Base-by-base conservation (phyloP, 2,113 vertebrate genomes). In the Micronycteris hirsuta region DNA sequence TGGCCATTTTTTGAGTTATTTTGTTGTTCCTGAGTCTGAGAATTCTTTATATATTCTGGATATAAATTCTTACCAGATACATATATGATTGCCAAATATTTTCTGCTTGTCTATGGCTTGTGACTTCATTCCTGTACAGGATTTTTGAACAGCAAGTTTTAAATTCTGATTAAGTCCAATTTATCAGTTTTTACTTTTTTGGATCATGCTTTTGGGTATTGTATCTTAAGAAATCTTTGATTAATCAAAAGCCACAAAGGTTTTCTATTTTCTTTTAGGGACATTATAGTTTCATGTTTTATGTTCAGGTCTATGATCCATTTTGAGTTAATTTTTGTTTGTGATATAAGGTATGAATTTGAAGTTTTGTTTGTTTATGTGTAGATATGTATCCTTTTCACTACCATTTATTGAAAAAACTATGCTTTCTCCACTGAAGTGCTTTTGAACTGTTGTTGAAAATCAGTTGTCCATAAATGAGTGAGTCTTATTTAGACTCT, bases 31-130 rank as follows among this genome's bases (percentile, higher is more conserved):
- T 92, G 47, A 58, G 52, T 92, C 22, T 67, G 58, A 45, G 82
- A 86, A 38, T 67, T 86, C 45, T 77, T 77, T 77, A 76, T 92
- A 36, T 91, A 58, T 91, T 91, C 68, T 92, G 80, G 80, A 92
- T 74, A 76, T 10, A 43, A 85, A 22, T 85, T 73, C 22, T 58
- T 58, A 85, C 85, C n/a, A 84, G 68, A 77, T 92, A 76, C 22
- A 63, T 63, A 63, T 43, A 76, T 67, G 36, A 49, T 85, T 92
- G 31, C 70, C 36, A 92, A 65, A 92, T 85, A 49, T 49, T 63
- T 63, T 61, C 36, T 85, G 4, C 47, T 76, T 76, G 77, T 91
- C n/a, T 52, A 54, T 83, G 68, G 36, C 56, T 85, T 67, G n/a
- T 63, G 70, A 54, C 74, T 85, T 78, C 65, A 43, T 67, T 85